Percentiles rank a stretch among this genome's conserved stretches.
These are phyloP conservation scores for Congeria kusceri DNA, from an alignment of 2,888 invertebrate genomes.

Conservation along the genomic window DNA sequence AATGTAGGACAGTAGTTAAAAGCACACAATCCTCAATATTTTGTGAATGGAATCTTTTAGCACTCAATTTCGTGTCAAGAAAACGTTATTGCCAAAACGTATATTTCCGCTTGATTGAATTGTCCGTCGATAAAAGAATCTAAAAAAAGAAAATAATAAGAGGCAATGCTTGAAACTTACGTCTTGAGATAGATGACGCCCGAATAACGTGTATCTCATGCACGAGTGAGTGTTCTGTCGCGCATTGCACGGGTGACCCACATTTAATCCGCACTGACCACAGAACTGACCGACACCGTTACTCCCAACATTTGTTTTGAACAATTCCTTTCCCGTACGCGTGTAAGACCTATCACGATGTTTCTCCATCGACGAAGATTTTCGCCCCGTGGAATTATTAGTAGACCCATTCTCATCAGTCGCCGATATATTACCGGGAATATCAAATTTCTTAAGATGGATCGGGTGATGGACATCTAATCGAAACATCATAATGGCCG, in stretches of 20 bases:
- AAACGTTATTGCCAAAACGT: too few relatives aligned
- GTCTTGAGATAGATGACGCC: slow-evolving; percentile 14
- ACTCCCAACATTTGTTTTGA: background rate
- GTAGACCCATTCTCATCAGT: background rate
- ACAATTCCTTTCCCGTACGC: background rate
- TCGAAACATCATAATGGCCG: slow-evolving; percentile 51
- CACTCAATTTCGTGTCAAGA: too few relatives aligned
- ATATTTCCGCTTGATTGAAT: too few relatives aligned
- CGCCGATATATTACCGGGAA: background rate
- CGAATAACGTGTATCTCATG: slow-evolving; percentile 7
- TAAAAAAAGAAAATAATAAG: too few relatives aligned
- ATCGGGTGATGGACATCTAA: slow-evolving; percentile 48
- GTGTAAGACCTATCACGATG: background rate
- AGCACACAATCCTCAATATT: too few relatives aligned
- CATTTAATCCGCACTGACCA: slow-evolving; percentile 1
- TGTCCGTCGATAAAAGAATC: too few relatives aligned
- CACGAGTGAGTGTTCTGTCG: slow-evolving; percentile 4
- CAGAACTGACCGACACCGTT: background rate
- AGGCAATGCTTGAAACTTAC: slow-evolving; percentile 9
- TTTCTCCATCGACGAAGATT: background rate
- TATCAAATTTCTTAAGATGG: slow-evolving; percentile 49
- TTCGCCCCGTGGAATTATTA: background rate
- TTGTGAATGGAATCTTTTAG: too few relatives aligned
- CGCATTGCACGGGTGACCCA: background rate
- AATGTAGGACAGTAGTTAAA: too few relatives aligned